Base-by-base conservation (phyloP, 2,113 vertebrate species). In the Mixornis gularis region DNA sequence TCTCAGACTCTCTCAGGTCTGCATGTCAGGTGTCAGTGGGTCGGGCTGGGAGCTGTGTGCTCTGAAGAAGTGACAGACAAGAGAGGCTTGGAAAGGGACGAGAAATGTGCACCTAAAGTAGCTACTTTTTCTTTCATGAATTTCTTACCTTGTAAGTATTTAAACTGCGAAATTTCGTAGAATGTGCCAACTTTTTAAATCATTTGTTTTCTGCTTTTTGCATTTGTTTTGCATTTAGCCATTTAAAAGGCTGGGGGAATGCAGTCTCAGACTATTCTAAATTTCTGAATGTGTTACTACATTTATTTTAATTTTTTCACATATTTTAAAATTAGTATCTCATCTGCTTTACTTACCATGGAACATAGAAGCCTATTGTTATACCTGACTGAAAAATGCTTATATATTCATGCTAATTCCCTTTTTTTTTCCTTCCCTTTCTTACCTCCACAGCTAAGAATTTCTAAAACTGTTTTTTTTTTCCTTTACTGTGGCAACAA, bases 121-220 rank as follows among this genome's bases (percentile, higher is more conserved):
- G 49, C 58, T 66, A 6, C 72, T 36, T 91, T 89, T 77, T 73
- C 26, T 52, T 88, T 81, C 66, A n/a, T 65, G 6, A 43, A 22
- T 95, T 89, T 87, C 60, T 63, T 91, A 64, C 49, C 32, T 38
- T 4, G 85, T 95, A 79, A 96, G 93, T 95, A 92, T 89, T 89
- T 79, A 68, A 82, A 65, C 85, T 19, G 20, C 34, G 13, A 65
- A 5, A 38, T 92, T 79, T 49, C 38, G 22, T 76, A 49, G 41
- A 81, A 38, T 0, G 0, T 22, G 10, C 34, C 41, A 60, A 3
- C 36, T 85, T 79, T 51, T 80, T 1, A 68, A 32, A 32, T 72
- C 29, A 41, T 17, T 17, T 51, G 21, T 44, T 68, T 41, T 52
- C 8, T 48, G 41, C 36, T 11, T 49, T 74, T 91, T 86, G 21